Conservation (phyloP, 2,113 vertebrate species). For the Litocranius walleri region DNA sequence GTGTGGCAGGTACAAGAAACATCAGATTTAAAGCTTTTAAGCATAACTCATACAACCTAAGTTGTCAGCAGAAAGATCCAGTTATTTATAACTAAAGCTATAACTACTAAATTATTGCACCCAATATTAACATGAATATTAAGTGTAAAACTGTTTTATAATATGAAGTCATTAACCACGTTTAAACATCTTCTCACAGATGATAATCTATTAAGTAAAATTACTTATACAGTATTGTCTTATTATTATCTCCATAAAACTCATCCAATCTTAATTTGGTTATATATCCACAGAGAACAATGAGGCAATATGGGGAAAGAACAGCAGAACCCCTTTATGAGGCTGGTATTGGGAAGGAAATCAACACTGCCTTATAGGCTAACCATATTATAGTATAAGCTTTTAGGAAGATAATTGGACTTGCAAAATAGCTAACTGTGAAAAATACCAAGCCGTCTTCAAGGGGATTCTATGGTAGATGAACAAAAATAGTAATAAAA, state of each 20-base stretch:
- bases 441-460: constrained; percentile 46
- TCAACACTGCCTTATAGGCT: constrained; percentile 66
- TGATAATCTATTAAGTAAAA: constrained; percentile 64
- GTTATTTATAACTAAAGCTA: constrained; percentile 73
- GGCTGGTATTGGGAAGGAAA: constrained; percentile 11
- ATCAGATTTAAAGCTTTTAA: constrained; percentile 87
- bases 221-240: constrained; percentile 64
- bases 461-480: constrained; percentile 22
- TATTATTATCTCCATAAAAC: constrained; percentile 61
- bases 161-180: constrained; percentile 65
- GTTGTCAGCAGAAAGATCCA: constrained; percentile 86
- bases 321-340: constrained; percentile 16
- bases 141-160: constrained; percentile 66
- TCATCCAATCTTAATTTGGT: constrained; percentile 58
- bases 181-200: constrained; percentile 64
- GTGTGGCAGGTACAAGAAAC: constrained; percentile 88
- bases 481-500: constrained; percentile 46
- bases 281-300: constrained; percentile 42
- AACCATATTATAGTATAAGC: constrained; percentile 36
- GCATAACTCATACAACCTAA: constrained; percentile 86
- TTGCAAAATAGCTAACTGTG: constrained; percentile 34
- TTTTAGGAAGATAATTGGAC: not conserved
- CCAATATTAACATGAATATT: constrained; percentile 75
- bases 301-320: constrained; percentile 11
- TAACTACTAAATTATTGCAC: constrained; percentile 74